Conservation (phyloP, 2,888 invertebrate genomes). For the Pyrochroa serraticornis region DNA sequence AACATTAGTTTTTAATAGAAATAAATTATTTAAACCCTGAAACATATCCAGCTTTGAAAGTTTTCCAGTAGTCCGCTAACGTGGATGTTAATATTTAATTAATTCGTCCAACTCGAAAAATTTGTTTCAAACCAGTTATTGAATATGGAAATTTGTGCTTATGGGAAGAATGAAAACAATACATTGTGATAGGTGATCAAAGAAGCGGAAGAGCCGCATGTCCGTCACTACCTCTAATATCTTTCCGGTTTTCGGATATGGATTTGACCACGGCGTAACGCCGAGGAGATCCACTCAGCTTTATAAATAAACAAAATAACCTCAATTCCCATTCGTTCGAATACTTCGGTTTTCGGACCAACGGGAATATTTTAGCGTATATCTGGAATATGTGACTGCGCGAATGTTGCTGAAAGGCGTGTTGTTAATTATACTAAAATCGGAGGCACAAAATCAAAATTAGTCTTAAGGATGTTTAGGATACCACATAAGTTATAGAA, state of each 20-base stretch:
- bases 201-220: slow-evolving; percentile 29
- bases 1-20: slow-evolving; percentile 1
- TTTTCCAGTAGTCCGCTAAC: not conserved
- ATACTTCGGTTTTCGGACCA: slow-evolving; percentile 5
- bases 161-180: not conserved
- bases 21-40: slow-evolving; percentile 1
- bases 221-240: slow-evolving; percentile 34
- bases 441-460: slow-evolving; percentile 57
- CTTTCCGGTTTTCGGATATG: slow-evolving; percentile 30
- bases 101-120: not conserved
- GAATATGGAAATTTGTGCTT: not conserved
- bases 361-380: slow-evolving; percentile 23
- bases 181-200: slow-evolving; percentile 31
- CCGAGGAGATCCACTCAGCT: slow-evolving; percentile 29
- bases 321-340: slow-evolving; percentile 17
- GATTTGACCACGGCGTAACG: slow-evolving; percentile 25
- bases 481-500: slow-evolving; percentile 53
- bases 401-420: slow-evolving; percentile 48
- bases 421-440: slow-evolving; percentile 41
- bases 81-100: not conserved
- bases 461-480: slow-evolving; percentile 53
- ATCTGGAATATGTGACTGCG: slow-evolving; percentile 33
- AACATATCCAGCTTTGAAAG: slow-evolving; percentile 1
- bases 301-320: slow-evolving; percentile 23
- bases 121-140: not conserved